phyloP scores from a whole-genome alignment of 2,888 invertebrate species.

The Lomographa bimaculata region DNA sequence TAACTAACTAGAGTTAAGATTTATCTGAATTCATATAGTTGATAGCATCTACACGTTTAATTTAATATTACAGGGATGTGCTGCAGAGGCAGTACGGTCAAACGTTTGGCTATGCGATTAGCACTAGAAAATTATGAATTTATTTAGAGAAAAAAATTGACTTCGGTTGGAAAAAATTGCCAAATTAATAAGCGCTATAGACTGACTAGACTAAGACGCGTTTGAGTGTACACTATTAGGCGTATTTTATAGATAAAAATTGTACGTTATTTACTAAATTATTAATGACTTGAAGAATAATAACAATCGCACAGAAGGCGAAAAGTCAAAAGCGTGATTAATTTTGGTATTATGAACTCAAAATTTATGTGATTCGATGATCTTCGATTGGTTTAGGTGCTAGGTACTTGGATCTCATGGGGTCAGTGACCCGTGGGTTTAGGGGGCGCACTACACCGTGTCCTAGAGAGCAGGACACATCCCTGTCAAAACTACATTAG shows the following conservation, averaged over 20 bases:
- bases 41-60: conserved; percentile 73
- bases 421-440: conserved; percentile 52
- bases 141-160: conserved; percentile 60
- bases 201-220: conserved; percentile 82
- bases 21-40: conserved; percentile 80
- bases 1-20: conserved; percentile 74
- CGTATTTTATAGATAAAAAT: conserved; percentile 77
- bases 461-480: conserved; percentile 82
- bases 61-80: conserved; percentile 82
- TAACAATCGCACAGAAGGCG: conserved; percentile 51
- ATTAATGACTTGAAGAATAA: conserved; percentile 52
- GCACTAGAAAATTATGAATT: conserved; percentile 52
- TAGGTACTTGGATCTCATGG: conserved; percentile 72
- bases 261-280: conserved; percentile 76
- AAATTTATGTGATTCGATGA: conserved; percentile 73
- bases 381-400: conserved; percentile 66
- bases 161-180: conserved; percentile 60
- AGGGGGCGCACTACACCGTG: conserved; percentile 73
- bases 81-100: conserved; percentile 63
- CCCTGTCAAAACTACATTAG: conserved; percentile 80
- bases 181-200: conserved; percentile 83
- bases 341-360: conserved; percentile 59
- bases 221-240: conserved; percentile 82
- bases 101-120: conserved; percentile 56
- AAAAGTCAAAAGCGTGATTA: conserved; percentile 64